A percentile compares a stretch with the other conserved stretches of the same genome.
Conservation (phyloP, 1,140 invertebrate genomes). For the Chionoecetes opilio region DNA sequence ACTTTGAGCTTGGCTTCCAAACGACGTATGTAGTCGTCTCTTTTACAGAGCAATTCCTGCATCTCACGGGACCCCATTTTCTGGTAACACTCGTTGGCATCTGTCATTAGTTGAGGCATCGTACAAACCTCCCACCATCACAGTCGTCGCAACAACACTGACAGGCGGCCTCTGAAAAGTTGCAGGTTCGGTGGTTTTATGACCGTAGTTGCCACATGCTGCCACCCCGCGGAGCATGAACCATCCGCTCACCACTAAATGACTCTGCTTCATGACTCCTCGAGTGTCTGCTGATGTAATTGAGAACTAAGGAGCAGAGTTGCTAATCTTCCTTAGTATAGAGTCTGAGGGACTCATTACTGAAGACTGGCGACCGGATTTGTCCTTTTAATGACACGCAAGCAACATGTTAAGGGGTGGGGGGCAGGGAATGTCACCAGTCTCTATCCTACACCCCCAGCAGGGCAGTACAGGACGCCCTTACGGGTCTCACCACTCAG, state of each 20-base stretch:
- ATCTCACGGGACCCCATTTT: conserved; percentile 85
- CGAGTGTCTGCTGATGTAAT: not conserved
- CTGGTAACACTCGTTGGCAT: conserved; percentile 63
- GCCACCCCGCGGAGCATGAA: not conserved
- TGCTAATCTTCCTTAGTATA: not conserved
- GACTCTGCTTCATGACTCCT: not conserved
- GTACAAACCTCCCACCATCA: conserved; percentile 69
- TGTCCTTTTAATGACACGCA: conserved; percentile 46
- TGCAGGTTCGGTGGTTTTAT: conserved; percentile 55
- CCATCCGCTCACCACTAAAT: not conserved
- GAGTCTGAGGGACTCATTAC: not conserved
- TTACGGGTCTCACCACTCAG: not conserved
- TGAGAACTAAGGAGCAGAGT: not conserved
- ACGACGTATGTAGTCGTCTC: conserved; percentile 85
- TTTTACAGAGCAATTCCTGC: conserved; percentile 88
- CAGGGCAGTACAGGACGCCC: not conserved
- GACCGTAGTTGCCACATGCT: conserved; percentile 29
- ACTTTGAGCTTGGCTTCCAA: conserved; percentile 76
- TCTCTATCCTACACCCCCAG: not conserved
- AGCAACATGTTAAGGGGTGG: conserved; percentile 70
- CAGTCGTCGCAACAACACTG: conserved; percentile 45
- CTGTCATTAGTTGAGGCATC: conserved; percentile 71
- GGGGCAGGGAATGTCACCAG: conserved; percentile 41
- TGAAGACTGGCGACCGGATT: not conserved
- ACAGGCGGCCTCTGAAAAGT: conserved; percentile 67